These are phyloP conservation scores for Myrmecophaga tridactyla DNA, from an alignment of 2,113 vertebrate genomes.

Conservation along the genomic window DNA sequence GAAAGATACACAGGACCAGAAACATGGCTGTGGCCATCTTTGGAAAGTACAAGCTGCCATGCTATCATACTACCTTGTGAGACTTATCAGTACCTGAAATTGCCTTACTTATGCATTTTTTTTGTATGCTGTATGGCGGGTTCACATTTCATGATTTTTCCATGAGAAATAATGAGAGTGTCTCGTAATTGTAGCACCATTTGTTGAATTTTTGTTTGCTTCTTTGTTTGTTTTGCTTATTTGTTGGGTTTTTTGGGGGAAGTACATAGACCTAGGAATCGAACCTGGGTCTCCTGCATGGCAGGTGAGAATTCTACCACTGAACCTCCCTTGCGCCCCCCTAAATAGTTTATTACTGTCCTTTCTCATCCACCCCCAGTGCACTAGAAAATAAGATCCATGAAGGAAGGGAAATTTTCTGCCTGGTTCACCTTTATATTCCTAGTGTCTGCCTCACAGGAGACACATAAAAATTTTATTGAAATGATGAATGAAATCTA, in stretches of 20 bases:
- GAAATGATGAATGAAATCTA: not conserved
- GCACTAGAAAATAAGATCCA: not conserved
- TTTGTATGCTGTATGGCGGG: no score
- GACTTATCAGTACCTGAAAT: not conserved
- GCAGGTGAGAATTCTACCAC: no score
- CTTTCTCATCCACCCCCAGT: not conserved
- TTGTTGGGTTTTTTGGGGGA: no score
- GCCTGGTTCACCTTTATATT: not conserved
- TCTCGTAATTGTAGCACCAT: no score
- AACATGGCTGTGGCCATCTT: not conserved
- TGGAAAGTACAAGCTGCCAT: not conserved
- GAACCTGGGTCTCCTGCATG: no score
- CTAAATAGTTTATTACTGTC: not conserved
- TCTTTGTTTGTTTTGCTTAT: no score
- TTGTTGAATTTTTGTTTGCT: no score
- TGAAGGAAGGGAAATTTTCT: not conserved
- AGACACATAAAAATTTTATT: not conserved
- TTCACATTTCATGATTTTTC: no score
- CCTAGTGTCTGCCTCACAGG: not conserved
- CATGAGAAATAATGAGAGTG: no score
- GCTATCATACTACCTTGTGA: not conserved
- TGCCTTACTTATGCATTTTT: not conserved
- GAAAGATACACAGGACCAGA: not conserved
- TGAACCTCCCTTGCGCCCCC: no score
- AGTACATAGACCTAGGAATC: no score